Percentiles rank a stretch among this genome's conserved stretches.
These are phyloP conservation scores for Tryphoninae sp. DNA, from an alignment of 2,888 invertebrate genomes.

Conservation along the genomic window DNA sequence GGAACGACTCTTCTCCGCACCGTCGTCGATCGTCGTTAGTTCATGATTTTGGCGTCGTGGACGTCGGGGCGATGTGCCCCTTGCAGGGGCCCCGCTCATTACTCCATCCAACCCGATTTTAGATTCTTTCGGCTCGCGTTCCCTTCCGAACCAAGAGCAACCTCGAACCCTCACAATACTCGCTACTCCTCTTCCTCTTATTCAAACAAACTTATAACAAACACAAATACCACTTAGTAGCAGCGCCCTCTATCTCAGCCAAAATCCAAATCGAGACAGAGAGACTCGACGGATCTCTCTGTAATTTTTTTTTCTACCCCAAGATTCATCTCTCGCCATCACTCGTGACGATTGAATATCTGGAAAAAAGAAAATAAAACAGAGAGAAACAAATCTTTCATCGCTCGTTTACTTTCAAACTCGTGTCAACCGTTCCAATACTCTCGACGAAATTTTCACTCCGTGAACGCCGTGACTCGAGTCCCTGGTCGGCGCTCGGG, in stretches of 20 bases:
- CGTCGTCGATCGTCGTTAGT: constrained; percentile 66
- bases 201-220: neutral
- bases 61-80: constrained; percentile 80
- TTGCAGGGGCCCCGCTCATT: constrained; percentile 80
- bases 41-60: constrained; percentile 77
- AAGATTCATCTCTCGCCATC: constrained; percentile 36
- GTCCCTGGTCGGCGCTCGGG: constrained; percentile 53
- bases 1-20: constrained; percentile 36
- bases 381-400: no score
- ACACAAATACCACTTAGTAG: neutral
- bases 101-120: constrained; percentile 78
- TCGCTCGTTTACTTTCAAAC: no score
- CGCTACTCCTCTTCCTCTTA: constrained; percentile 31
- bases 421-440: neutral
- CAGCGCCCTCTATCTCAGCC: neutral
- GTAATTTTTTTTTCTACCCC: neutral
- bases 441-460: neutral
- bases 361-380: no score
- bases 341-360: constrained; percentile 16
- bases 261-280: neutral
- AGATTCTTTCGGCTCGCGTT: constrained; percentile 47
- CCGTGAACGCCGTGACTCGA: constrained; percentile 20
- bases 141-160: no score
- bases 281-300: neutral
- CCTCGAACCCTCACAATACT: constrained; percentile 21